These are phyloP conservation scores for Geotrypetes seraphini DNA, from an alignment of 2,797 vertebrate genomes.

Conservation along the genomic window DNA sequence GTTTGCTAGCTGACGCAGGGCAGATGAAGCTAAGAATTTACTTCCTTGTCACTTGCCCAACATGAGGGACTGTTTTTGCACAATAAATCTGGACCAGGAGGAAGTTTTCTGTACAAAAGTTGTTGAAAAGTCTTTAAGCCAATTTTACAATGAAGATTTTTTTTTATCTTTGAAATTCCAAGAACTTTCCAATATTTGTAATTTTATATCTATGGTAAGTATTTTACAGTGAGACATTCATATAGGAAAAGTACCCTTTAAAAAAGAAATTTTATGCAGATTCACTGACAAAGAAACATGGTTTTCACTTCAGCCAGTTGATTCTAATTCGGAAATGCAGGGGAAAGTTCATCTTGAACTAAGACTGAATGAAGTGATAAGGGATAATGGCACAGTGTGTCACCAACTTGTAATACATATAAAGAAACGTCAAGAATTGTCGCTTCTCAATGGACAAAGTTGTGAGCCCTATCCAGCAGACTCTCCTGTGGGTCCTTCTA, in stretches of 20 bases:
- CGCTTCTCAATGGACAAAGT: too few relatives aligned
- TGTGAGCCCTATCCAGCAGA: too few relatives aligned
- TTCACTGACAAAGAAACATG: conserved; percentile 87
- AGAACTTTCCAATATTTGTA: conserved; percentile 95
- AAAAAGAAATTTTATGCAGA: conserved; percentile 87
- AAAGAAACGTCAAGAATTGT: too few relatives aligned
- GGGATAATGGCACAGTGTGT: too few relatives aligned
- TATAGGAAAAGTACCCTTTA: conserved; percentile 90
- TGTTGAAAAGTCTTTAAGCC: conserved; percentile 82
- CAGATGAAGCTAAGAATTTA: conserved; percentile 92
- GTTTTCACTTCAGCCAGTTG: conserved; percentile 88
- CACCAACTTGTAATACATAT: too few relatives aligned
- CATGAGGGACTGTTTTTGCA: conserved; percentile 91
- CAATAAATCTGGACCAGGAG: conserved; percentile 94
- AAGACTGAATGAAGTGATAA: too few relatives aligned
- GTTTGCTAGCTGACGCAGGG: too few relatives aligned
- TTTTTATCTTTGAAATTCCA: conserved; percentile 97
- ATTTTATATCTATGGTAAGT: conserved; percentile 93
- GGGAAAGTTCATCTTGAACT: too few relatives aligned
- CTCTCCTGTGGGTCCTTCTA: too few relatives aligned
- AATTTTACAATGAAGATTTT: conserved; percentile 95
- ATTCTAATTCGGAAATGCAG: conserved; percentile 95
- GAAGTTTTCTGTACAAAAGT: conserved; percentile 93
- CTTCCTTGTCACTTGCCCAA: conserved; percentile 79
- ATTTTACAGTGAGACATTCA: conserved; percentile 88